Conservation (phyloP, 2,888 invertebrate genomes). For the Pediacus dermestoides region DNA sequence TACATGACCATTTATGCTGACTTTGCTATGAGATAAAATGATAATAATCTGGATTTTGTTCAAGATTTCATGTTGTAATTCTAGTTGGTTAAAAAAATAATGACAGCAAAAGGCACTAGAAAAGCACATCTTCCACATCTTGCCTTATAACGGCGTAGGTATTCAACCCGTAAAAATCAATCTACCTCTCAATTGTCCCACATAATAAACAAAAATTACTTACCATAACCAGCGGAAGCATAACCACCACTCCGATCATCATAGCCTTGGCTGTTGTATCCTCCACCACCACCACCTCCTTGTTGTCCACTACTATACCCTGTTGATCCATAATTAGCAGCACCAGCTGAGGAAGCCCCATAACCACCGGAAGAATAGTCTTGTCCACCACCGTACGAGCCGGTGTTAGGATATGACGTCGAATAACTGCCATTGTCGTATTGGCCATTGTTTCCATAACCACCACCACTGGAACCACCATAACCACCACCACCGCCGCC, state of each 20-base stretch:
- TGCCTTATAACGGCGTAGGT: no score
- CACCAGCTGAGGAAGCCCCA: constrained; percentile 10
- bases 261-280: constrained; percentile 22
- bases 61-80: no score
- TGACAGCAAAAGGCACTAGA: constrained; percentile 7
- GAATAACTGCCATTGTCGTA: constrained; percentile 21
- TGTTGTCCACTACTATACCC: constrained; percentile 16
- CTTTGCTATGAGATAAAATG: no score
- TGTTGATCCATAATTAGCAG: constrained; percentile 11
- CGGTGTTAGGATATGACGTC: constrained; percentile 21
- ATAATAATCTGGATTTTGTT: no score
- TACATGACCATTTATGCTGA: no score
- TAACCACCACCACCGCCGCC: constrained; percentile 18
- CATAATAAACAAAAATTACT: no score
- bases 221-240: constrained; percentile 33
- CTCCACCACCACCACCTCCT: constrained; percentile 24
- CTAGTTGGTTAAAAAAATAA: no score
- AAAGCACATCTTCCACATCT: no score
- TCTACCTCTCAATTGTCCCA: no score
- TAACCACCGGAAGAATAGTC: constrained; percentile 11
- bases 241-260: constrained; percentile 34
- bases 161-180: no score
- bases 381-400: constrained; percentile 24
- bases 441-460: constrained; percentile 19
- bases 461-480: constrained; percentile 18